Evolutionary conservation across 2,888 invertebrate genomes (phyloP).

Genomic region (Dicranocentrus wangi): DNA sequence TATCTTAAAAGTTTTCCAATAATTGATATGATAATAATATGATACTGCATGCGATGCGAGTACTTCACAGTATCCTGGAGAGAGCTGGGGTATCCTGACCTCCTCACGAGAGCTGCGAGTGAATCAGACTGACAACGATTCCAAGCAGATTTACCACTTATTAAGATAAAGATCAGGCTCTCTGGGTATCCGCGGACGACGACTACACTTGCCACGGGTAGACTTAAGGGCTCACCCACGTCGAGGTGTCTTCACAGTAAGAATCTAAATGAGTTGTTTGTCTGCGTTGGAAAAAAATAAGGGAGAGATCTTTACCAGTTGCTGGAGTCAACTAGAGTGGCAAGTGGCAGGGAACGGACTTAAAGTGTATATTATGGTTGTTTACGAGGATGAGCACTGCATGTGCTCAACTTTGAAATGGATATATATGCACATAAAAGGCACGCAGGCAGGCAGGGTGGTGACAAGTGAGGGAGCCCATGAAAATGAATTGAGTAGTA

Average conservation of each 20-base stretch:
- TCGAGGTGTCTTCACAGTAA: slow-evolving; percentile 41
- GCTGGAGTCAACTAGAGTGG: slow-evolving; percentile 54
- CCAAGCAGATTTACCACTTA: slow-evolving; percentile 50
- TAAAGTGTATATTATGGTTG: slow-evolving; percentile 55
- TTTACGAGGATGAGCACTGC: slow-evolving; percentile 38
- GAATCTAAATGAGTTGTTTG: slow-evolving; percentile 35
- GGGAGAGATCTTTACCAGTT: slow-evolving; percentile 59
- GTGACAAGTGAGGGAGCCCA: slow-evolving; percentile 49
- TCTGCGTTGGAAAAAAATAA: slow-evolving; percentile 4
- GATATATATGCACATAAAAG: slow-evolving; percentile 27
- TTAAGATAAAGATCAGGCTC: slow-evolving; percentile 58
- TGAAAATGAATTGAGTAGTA: neutral
- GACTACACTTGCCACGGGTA: slow-evolving; percentile 47
- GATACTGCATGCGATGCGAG: no score
- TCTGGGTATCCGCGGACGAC: slow-evolving; percentile 18
- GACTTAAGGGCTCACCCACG: slow-evolving; percentile 64
- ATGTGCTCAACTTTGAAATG: slow-evolving; percentile 26
- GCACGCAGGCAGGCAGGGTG: slow-evolving; percentile 32
- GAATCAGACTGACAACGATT: slow-evolving; percentile 44
- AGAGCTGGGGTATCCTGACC: slow-evolving; percentile 46
- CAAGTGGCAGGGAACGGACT: slow-evolving; percentile 39
- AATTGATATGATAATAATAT: no score
- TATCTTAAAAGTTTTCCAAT: no score
- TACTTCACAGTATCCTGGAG: no score
- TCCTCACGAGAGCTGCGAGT: slow-evolving; percentile 39